A percentile compares a stretch with the other conserved stretches of the same genome.
These are phyloP conservation scores for Cryptomyrus ogoouensis DNA, from an alignment of 2,113 vertebrate genomes.

Conservation along the genomic window DNA sequence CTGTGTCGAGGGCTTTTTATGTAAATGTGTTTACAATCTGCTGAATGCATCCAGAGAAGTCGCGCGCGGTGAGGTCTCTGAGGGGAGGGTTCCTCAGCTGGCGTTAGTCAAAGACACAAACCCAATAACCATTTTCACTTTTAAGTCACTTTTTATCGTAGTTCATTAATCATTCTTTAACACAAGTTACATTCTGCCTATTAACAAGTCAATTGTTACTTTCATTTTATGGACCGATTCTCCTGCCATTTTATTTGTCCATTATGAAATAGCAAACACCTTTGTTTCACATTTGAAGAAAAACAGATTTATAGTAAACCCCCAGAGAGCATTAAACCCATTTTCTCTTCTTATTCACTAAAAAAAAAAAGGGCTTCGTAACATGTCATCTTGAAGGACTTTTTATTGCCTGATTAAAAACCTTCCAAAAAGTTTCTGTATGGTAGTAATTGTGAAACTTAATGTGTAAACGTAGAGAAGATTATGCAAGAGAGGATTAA, in stretches of 20 bases:
- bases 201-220: not conserved
- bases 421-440: constrained; percentile 20
- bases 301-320: not conserved
- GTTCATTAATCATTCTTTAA: not conserved
- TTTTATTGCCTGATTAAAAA: constrained; percentile 17
- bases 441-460: constrained; percentile 11
- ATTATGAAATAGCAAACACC: not conserved
- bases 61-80: not conserved
- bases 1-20: not conserved
- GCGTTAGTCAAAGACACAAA: not conserved
- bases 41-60: not conserved
- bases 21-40: not conserved
- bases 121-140: not conserved
- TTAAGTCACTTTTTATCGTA: not conserved
- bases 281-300: constrained; percentile 14
- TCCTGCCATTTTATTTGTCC: not conserved
- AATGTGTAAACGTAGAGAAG: not conserved
- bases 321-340: not conserved
- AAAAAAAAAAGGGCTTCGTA: constrained; percentile 21
- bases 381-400: not conserved
- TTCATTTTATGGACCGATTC: not conserved
- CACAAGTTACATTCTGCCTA: not conserved
- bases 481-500: not conserved
- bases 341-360: not conserved
- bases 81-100: not conserved